Conservation (phyloP, 2,797 vertebrate species). For the Gymnoscopelus braueri region DNA sequence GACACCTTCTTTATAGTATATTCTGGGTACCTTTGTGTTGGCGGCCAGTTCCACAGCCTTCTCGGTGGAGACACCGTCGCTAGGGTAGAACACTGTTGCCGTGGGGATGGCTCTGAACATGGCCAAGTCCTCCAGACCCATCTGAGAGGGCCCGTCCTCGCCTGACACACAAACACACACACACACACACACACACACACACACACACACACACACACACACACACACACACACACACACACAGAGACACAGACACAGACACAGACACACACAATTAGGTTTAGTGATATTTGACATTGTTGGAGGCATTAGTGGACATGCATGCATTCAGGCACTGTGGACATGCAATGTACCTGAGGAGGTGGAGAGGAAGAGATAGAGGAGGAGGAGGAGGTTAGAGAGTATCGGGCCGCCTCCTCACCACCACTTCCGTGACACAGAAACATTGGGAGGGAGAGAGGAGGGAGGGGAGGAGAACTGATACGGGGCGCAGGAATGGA, state of each 20-base stretch:
- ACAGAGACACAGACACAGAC: slow-evolving; percentile 11
- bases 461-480: slow-evolving; percentile 73
- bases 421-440: slow-evolving; percentile 59
- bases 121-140: slow-evolving; percentile 89
- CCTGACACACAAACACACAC: slow-evolving; percentile 72
- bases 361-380: slow-evolving; percentile 69
- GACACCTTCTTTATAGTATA: not conserved
- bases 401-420: slow-evolving; percentile 56
- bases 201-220: slow-evolving; percentile 37
- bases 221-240: slow-evolving; percentile 30
- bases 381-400: slow-evolving; percentile 45
- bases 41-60: slow-evolving; percentile 94
- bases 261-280: slow-evolving; percentile 14
- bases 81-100: slow-evolving; percentile 92
- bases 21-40: slow-evolving; percentile 88
- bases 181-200: slow-evolving; percentile 1
- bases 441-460: slow-evolving; percentile 12
- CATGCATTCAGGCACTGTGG: slow-evolving; percentile 64
- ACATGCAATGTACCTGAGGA: slow-evolving; percentile 86
- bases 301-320: slow-evolving; percentile 23
- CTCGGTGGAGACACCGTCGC: slow-evolving; percentile 92
- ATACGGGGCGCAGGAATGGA: slow-evolving; percentile 48
- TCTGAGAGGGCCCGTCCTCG: slow-evolving; percentile 90
- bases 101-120: slow-evolving; percentile 91
- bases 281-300: slow-evolving; percentile 37